Conservation (phyloP, 1,140 invertebrate genomes). For the Papilio xuthus region DNA sequence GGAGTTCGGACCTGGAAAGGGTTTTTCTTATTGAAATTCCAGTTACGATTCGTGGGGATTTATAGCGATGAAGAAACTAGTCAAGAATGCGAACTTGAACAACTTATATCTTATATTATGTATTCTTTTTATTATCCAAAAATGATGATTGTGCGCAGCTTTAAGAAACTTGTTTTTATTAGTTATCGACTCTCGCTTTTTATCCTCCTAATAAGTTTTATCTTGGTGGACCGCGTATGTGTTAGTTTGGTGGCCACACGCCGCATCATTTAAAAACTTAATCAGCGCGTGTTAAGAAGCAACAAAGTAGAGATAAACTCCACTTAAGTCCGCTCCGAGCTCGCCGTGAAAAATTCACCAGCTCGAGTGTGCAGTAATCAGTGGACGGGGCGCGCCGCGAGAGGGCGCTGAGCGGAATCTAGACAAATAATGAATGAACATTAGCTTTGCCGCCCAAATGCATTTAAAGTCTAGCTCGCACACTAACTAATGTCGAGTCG, state of each 20-base stretch:
- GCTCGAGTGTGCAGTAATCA: neutral
- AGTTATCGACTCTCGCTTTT: neutral
- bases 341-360: slow-evolving; percentile 8
- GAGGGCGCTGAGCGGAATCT: neutral
- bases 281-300: neutral
- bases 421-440: slow-evolving; percentile 15
- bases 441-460: neutral
- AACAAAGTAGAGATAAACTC: slow-evolving; percentile 28
- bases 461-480: neutral
- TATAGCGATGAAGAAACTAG: neutral
- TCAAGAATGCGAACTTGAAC: slow-evolving; percentile 3
- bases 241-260: neutral
- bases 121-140: neutral
- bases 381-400: neutral
- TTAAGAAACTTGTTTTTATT: neutral
- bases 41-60: slow-evolving; percentile 6
- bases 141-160: neutral
- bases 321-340: neutral
- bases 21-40: slow-evolving; percentile 44
- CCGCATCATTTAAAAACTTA: slow-evolving; percentile 16
- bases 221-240: neutral
- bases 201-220: neutral
- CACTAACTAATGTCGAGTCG: too few species aligned
- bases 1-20: slow-evolving; percentile 33
- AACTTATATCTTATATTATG: neutral